Percentiles rank a stretch among this genome's conserved stretches.
Conservation (phyloP, 2,888 invertebrate genomes). For the Cybosia mesomella region DNA sequence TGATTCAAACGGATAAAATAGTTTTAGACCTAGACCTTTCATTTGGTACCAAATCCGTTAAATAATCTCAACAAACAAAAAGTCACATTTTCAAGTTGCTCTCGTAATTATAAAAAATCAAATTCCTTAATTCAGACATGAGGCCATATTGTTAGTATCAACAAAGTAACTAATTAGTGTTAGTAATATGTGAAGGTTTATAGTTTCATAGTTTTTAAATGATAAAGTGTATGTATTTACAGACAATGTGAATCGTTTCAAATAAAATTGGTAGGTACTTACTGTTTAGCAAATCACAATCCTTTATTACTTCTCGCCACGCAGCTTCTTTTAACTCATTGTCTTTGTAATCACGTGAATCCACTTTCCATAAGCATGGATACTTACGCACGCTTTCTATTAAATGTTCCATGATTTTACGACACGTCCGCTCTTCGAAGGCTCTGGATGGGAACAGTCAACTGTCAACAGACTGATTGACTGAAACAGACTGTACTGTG, state of each 20-base stretch:
- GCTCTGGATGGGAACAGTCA: too few relatives aligned
- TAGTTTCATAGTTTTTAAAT: slow-evolving; percentile 9
- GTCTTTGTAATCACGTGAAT: slow-evolving; percentile 13
- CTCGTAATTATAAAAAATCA: slow-evolving; percentile 14
- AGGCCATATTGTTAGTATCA: slow-evolving; percentile 12
- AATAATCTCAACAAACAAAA: slow-evolving; percentile 34
- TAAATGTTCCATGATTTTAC: slow-evolving; percentile 16
- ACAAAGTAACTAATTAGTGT: slow-evolving; percentile 16
- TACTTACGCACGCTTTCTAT: slow-evolving; percentile 18
- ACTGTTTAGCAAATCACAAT: slow-evolving; percentile 18
- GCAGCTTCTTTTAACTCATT: slow-evolving; percentile 18
- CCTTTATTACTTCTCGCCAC: slow-evolving; percentile 14
- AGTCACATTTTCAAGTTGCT: slow-evolving; percentile 32
- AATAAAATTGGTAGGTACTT: slow-evolving; percentile 10
- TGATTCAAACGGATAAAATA: slow-evolving; percentile 33
- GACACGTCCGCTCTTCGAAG: slow-evolving; percentile 16
- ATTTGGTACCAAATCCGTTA: slow-evolving; percentile 32
- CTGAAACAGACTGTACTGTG: too few relatives aligned
- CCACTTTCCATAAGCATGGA: slow-evolving; percentile 17
- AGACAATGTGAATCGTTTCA: slow-evolving; percentile 54
- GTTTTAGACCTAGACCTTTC: slow-evolving; percentile 36
- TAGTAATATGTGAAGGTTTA: slow-evolving; percentile 17
- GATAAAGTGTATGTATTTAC: slow-evolving; percentile 8
- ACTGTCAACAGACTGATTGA: too few relatives aligned
- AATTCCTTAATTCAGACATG: slow-evolving; percentile 8